These are phyloP conservation scores for Drosophila diplacantha DNA, from an alignment of 2,888 invertebrate genomes.

Conservation along the genomic window DNA sequence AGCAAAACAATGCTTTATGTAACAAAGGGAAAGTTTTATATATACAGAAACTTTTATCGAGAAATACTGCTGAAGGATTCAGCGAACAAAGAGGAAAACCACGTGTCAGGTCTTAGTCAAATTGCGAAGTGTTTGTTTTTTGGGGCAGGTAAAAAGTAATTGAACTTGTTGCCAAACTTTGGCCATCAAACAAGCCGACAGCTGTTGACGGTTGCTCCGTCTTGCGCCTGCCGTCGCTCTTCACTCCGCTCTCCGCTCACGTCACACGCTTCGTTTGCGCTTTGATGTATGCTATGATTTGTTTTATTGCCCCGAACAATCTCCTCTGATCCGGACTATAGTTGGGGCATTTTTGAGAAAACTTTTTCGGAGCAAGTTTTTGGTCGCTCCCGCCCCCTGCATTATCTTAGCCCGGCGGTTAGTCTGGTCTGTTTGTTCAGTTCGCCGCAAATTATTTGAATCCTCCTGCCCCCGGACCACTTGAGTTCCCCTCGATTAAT, in stretches of 20 bases:
- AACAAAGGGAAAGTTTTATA: neutral
- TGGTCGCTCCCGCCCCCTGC: constrained; percentile 2
- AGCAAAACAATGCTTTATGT: neutral
- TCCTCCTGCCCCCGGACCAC: constrained; percentile 26
- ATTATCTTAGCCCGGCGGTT: constrained; percentile 33
- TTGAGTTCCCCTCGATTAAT: constrained; percentile 55
- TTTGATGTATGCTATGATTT: constrained; percentile 63
- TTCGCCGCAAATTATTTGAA: constrained; percentile 66
- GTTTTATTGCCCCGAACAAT: constrained; percentile 36
- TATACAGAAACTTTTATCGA: neutral
- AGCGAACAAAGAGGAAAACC: constrained; percentile 10
- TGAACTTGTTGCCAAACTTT: constrained; percentile 64
- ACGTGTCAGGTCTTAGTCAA: constrained; percentile 30
- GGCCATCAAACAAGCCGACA: constrained; percentile 60
- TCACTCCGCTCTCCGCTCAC: constrained; percentile 7
- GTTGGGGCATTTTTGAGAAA: constrained; percentile 48
- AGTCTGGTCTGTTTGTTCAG: constrained; percentile 52
- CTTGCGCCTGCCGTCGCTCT: constrained; percentile 29
- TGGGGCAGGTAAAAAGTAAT: constrained; percentile 60
- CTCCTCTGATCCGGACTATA: constrained; percentile 16
- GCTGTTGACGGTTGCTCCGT: constrained; percentile 48
- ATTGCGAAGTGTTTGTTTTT: constrained; percentile 30
- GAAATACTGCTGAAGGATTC: constrained; percentile 10
- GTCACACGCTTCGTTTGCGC: constrained; percentile 47
- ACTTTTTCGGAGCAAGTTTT: constrained; percentile 43